Conservation (phyloP, 2,888 invertebrate genomes). For the Cerastis rubricosa region DNA sequence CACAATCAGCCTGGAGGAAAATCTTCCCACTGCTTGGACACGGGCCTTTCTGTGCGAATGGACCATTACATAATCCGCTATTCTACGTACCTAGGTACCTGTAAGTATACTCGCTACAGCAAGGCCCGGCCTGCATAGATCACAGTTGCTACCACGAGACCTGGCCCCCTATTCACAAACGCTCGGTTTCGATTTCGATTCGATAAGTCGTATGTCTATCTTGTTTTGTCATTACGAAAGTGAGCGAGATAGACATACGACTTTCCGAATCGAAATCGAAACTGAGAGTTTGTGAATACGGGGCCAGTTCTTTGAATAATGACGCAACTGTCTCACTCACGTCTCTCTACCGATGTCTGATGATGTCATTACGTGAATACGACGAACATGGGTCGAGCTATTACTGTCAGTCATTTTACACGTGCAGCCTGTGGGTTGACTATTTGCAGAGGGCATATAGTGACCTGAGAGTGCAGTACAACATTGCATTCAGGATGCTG, state of each 20-base stretch:
- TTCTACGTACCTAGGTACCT: not conserved
- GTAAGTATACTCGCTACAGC: not conserved
- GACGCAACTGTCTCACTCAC: constrained; percentile 28
- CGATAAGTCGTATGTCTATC: too few relatives aligned
- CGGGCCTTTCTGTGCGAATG: not conserved
- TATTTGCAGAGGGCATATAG: too few relatives aligned
- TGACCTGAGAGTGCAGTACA: too few relatives aligned
- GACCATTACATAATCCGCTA: not conserved
- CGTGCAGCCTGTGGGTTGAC: too few relatives aligned
- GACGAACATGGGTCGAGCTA: not conserved
- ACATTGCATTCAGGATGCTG: too few relatives aligned
- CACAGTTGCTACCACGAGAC: constrained; percentile 38
- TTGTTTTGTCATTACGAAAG: too few relatives aligned
- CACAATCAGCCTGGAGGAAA: not conserved
- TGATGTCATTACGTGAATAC: constrained; percentile 23
- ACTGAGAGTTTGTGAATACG: too few relatives aligned
- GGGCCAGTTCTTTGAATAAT: constrained; percentile 38
- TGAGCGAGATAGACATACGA: too few relatives aligned
- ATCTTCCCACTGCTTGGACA: not conserved
- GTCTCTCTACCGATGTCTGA: constrained; percentile 17
- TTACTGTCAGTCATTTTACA: too few relatives aligned
- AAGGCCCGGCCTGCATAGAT: constrained; percentile 2
- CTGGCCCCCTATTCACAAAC: too few relatives aligned
- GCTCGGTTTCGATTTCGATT: too few relatives aligned
- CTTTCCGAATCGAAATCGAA: too few relatives aligned